Evolutionary conservation across 2,113 vertebrate genomes (phyloP).

Genomic region (Psephotus haematonotus): DNA sequence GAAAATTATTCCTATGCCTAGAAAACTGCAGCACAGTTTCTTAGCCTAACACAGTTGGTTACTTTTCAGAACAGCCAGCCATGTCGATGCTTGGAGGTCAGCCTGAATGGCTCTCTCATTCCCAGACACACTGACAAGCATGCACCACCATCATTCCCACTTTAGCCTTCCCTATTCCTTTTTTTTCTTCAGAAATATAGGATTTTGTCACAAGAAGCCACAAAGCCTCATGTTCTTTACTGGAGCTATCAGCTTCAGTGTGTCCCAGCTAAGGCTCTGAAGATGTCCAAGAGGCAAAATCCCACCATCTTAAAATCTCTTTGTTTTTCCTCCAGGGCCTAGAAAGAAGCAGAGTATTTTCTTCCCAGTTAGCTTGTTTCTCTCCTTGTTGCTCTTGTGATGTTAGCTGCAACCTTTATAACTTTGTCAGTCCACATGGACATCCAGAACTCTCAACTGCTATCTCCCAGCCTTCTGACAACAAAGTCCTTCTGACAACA

Average conservation of each 20-base stretch:
- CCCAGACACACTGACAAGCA: not conserved
- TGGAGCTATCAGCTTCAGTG: not conserved
- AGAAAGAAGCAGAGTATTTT: not conserved
- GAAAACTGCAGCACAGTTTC: not conserved
- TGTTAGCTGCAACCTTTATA: not conserved
- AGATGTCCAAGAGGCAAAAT: not conserved
- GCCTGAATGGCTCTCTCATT: not conserved
- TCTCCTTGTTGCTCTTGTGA: not conserved
- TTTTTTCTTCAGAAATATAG: not conserved
- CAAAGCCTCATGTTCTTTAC: not conserved
- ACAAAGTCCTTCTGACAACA: not conserved
- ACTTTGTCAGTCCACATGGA: not conserved
- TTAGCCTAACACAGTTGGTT: not conserved
- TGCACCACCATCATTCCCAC: accelerated
- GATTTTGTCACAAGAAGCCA: not conserved
- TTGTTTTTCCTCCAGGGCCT: not conserved
- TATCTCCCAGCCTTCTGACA: not conserved
- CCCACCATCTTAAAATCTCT: not conserved
- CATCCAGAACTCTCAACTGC: not conserved
- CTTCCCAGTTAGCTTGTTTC: not conserved
- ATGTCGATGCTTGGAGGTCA: not conserved
- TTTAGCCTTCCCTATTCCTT: not conserved
- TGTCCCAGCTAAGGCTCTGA: not conserved
- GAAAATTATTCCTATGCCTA: not conserved
- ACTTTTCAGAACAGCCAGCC: not conserved